These are phyloP conservation scores for Manis crassicaudata DNA, from an alignment of 2,797 vertebrate species.

Conservation along the genomic window DNA sequence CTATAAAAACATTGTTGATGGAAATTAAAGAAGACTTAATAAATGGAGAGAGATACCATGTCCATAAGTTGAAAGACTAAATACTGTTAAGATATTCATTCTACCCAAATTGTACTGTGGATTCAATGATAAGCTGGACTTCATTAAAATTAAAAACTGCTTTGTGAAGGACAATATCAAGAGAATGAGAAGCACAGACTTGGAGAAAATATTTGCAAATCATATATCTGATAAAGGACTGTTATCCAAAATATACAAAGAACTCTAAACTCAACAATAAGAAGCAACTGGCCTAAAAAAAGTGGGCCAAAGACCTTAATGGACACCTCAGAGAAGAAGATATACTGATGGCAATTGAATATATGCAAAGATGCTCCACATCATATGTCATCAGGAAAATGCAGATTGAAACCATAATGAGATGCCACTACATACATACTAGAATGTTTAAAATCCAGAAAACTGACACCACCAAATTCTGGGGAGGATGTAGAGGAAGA, in stretches of 20 bases:
- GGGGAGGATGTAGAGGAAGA: background rate
- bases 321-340: background rate
- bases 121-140: background rate
- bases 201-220: background rate
- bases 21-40: background rate
- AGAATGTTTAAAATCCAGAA: background rate
- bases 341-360: background rate
- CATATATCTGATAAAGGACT: background rate
- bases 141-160: background rate
- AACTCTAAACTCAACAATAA: background rate
- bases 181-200: background rate
- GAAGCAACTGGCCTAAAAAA: background rate
- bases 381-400: background rate
- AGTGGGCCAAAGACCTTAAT: background rate
- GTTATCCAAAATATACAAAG: background rate
- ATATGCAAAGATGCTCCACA: background rate
- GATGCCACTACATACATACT: background rate
- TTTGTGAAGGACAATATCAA: background rate
- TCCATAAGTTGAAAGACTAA: background rate
- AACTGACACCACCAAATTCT: background rate
- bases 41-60: background rate
- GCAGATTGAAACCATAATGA: background rate
- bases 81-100: background rate
- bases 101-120: background rate
- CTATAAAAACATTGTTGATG: background rate